Evolutionary conservation across 2,888 invertebrate species (phyloP).

Genomic region (Eudasyphora cyanicolor): DNA sequence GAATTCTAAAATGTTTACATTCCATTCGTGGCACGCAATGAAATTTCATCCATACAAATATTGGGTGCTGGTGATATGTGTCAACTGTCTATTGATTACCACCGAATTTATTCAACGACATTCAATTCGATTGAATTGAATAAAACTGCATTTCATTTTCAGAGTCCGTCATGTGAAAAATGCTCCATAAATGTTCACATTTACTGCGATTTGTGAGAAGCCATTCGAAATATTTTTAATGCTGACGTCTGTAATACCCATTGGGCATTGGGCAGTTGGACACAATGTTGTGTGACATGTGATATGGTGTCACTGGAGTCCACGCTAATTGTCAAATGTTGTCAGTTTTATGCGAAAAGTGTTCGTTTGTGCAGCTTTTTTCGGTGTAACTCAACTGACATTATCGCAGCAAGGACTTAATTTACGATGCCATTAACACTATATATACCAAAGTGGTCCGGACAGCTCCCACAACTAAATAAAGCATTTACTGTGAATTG

Average conservation of each 20-base stretch:
- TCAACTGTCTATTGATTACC: conserved; percentile 4
- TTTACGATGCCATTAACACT: conserved; percentile 74
- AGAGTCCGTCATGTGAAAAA: background rate
- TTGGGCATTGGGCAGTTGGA: conserved; percentile 49
- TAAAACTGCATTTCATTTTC: background rate
- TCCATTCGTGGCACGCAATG: background rate
- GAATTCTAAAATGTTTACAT: background rate
- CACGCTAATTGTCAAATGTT: conserved; percentile 75
- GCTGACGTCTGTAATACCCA: conserved; percentile 51
- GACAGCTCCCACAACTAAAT: too few species aligned
- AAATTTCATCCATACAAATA: background rate
- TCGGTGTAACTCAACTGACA: conserved; percentile 75
- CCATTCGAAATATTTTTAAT: conserved; percentile 6
- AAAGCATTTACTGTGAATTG: too few species aligned
- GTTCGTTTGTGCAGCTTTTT: background rate
- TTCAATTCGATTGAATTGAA: background rate
- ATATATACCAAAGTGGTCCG: background rate
- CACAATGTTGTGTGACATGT: background rate
- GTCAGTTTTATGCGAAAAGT: conserved; percentile 76
- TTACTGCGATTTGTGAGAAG: background rate
- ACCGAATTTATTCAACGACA: background rate
- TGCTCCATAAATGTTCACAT: background rate
- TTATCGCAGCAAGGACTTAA: conserved; percentile 79
- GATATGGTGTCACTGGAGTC: conserved; percentile 53
- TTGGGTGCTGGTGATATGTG: background rate